Base-by-base conservation (phyloP, 2,888 invertebrate species). In the Himalopsyche anomala region DNA sequence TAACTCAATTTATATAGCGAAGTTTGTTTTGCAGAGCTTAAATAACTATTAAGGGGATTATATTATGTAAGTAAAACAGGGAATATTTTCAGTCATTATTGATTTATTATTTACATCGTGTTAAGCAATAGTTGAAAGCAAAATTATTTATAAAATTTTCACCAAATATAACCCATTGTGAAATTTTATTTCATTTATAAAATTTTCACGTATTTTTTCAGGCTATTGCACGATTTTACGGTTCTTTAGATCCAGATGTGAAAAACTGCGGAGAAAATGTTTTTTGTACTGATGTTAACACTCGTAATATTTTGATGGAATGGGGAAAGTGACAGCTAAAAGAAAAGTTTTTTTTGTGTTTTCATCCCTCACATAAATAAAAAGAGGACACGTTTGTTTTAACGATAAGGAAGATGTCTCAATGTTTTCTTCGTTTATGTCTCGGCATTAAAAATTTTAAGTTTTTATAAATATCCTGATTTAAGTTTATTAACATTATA, bases 251-350 rank as follows among this genome's bases (percentile, higher is more conserved):
- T 74, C 36, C 74, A 74, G 74, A 74, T 36, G 74, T 74, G 74
- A 74, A 74, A 74, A 74, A 74, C 74, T 74, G 74, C n/a, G 28
- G 38, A 5, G 36, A 19, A 74, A 74, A 38, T 36, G 12, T 74
- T 74, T 74, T 74, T 36, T 36, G 74, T 74, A 74, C 74, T 36
- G 19, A 74, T 74, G 74, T 74, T 38, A 74, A 74, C 74, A 74
- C 74, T 74, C 74, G 38, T 74, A 74, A 74, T 74, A 74, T 74
- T 74, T 74, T 74, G 74, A 74, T 74, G 74, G 74, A 74, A 74
- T 36, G 74, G 38, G 74, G 12, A 74, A 74, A 74, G 74, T 74
- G 74, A 74, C 36, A 36, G 74, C 15, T 38, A 74, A 12, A 15
- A 74, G 5, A 36, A 36, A 74, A 74, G 28, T 74, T 62, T 19